Base-by-base conservation (phyloP, 2,888 invertebrate genomes). In the Leptinotarsa tumamoca region DNA sequence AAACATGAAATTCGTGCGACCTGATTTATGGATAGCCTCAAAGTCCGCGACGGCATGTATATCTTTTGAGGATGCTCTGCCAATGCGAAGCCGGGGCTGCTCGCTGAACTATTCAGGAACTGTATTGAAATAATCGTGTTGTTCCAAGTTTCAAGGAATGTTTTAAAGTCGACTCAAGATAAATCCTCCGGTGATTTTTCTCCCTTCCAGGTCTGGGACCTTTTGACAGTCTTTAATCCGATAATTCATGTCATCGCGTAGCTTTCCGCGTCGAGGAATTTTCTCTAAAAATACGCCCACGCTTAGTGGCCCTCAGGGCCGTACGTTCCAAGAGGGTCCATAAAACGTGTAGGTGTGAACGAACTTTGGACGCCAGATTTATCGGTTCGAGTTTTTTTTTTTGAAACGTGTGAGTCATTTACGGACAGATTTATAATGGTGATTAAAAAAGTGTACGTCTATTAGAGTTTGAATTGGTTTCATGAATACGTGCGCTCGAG, bases 341-440 rank as follows among this genome's bases (percentile, higher is more conserved):
- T 72, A 67, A 75, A 75, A 72, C 58, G 69, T 75, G 68, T 72
- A 7, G 58, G 63, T 58, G 76, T 76, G 76, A 76, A 76, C 58
- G 76, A 76, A 73, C 76, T 76, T 73, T 61, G 67, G 18, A 56
- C 69, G 54, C 54, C 49, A 73, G 70, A 70, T 76, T 73, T 69
- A 74, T 74, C 50, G 61, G 68, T 68, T 61, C 43, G 21, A 74
- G 50, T 10, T 74, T 74, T 74, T 61, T 15, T 70, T 74, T 74
- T 52, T 61, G 67, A 71, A 68, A 74, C 68, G 76, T 56, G 71
- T 67, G 63, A 63, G 70, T 76, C 76, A 73, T 76, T 52, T 76
- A 76, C 43, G 58, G 51, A 51, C 27, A 68, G 71, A 76, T 76
- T 76, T 76, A 73, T 76, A 63, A 73, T 43, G 72, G 67, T 27